Base-by-base conservation (phyloP, 2,797 vertebrate genomes). In the Knipowitschia caucasica region DNA sequence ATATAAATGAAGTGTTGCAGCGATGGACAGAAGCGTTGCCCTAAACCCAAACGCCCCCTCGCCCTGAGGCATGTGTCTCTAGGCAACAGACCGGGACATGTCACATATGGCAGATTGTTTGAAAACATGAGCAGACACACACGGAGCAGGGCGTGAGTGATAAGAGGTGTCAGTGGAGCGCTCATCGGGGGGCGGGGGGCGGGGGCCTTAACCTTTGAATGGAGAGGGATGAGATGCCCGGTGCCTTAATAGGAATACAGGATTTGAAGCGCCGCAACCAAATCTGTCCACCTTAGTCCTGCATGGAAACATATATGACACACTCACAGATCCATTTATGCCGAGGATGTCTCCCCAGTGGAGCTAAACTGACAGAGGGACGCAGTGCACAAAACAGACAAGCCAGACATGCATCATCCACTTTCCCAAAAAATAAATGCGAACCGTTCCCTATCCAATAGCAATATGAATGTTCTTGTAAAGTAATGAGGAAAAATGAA, bases 21-120 rank as follows among this genome's bases (percentile, higher is more conserved):
- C n/a, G 33, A 43, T 43, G 33, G 39, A 38, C 25, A 27, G 34
- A 39, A 56, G 62, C 45, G 50, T 38, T 14, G 17, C n/a, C 35
- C 47, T 52, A 40, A 46, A 47, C 42, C 52, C 43, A 34, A 34
- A 44, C 56, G 64, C 56, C 59, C 56, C 52, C 59, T 52, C 67
- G 59, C 43, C 75, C 63, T 63, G 59, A 23, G 11, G 64, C 57
- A 56, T 68, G 65, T 71, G 76, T 81, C 64, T 78, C 76, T 56
- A 69, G 77, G 82, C 79, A 84, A 86, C 74, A 69, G 75, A 56
- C 12, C 56, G 42, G 62, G 73, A 59, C 53, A 73, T 63, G 73
- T 67, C 55, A 69, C 50, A 62, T 64, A 55, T 56, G 63, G 60
- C 53, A 56, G 42, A 62, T 47, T 58, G 55, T 47, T 53, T 14